Evolutionary conservation across 2,113 vertebrate genomes (phyloP).

Genomic region (Podarcis cretensis): DNA sequence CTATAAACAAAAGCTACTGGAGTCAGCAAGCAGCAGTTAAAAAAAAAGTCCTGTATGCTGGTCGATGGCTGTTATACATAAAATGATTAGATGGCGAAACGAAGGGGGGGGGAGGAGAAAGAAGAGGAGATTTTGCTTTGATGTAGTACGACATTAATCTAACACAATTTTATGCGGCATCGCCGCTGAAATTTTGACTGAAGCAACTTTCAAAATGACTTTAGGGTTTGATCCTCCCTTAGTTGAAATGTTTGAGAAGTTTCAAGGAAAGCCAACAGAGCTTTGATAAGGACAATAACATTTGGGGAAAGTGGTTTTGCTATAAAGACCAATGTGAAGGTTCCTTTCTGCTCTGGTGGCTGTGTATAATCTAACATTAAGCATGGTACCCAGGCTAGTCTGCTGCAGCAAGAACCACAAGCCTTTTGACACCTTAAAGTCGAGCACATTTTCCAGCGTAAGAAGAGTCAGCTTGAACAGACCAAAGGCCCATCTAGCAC

Average conservation of each 20-base stretch:
- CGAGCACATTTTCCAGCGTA: no score
- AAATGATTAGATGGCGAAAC: slow-evolving; percentile 29
- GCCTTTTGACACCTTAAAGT: no score
- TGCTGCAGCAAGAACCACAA: no score
- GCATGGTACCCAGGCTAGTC: no score
- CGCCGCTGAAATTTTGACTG: background rate
- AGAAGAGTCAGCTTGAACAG: no score
- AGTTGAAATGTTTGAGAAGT: background rate
- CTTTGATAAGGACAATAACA: background rate
- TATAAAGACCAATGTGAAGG: background rate
- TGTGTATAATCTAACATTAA: no score
- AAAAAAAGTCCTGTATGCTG: background rate
- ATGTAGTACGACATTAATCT: slow-evolving; percentile 15
- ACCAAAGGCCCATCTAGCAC: no score
- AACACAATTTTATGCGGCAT: background rate
- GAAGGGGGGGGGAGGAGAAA: background rate
- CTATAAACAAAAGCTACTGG: background rate
- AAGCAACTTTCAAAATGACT: background rate
- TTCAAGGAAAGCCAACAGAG: background rate
- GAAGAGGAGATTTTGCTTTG: background rate
- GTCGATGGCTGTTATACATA: background rate
- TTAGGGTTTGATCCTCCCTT: background rate
- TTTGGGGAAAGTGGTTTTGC: background rate
- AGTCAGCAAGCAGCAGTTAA: slow-evolving; percentile 10
- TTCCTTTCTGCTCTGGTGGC: no score